phyloP scores from a whole-genome alignment of 2,113 vertebrate species.

The Aramus guarauna region DNA sequence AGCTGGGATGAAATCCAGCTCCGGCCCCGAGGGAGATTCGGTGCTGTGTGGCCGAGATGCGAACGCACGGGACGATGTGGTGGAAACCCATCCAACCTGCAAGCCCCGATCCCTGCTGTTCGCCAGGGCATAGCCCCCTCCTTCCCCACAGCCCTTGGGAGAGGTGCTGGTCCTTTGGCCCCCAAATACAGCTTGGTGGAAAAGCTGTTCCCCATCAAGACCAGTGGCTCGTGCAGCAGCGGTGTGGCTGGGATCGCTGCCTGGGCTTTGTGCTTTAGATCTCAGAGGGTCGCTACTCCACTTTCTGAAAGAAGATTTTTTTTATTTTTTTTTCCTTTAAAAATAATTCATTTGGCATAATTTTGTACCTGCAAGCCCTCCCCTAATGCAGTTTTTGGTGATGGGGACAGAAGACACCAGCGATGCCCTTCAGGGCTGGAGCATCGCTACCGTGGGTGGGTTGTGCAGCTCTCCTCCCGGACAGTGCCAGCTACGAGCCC shows the following conservation, averaged over 20 bases:
- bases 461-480: background rate
- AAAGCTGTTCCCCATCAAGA: background rate
- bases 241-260: background rate
- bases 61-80: rapidly evolving
- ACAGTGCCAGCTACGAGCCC: background rate
- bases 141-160: background rate
- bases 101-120: rapidly evolving
- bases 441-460: background rate
- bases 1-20: background rate
- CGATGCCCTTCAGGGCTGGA: background rate
- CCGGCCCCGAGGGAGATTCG: background rate
- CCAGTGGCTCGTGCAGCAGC: background rate
- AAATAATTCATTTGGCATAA: background rate
- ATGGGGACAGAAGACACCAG: background rate
- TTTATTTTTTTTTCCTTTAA: background rate
- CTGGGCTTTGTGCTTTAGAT: background rate
- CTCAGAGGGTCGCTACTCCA: background rate
- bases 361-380: no score
- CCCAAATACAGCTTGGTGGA: background rate
- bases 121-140: background rate
- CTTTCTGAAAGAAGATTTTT: background rate
- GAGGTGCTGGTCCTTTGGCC: background rate
- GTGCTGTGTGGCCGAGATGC: background rate
- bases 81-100: background rate
- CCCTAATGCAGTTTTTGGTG: background rate